Evolutionary conservation across 2,113 vertebrate species (phyloP).

Genomic region (Ascaphus truei): DNA sequence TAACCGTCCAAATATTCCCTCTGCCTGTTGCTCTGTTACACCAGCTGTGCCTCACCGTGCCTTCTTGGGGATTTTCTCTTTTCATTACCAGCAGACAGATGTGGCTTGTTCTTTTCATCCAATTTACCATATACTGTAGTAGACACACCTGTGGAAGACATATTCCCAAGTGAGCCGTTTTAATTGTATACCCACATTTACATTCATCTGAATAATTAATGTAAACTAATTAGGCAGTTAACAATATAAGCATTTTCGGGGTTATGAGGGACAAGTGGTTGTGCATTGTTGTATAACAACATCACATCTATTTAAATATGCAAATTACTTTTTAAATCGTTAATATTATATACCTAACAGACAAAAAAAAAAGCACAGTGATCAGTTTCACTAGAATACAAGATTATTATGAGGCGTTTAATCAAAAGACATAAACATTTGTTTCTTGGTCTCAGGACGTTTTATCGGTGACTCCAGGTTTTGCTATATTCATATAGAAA

Average conservation of each 20-base stretch:
- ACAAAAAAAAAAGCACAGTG: neutral
- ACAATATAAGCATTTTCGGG: slow-evolving; percentile 12
- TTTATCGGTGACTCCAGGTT: too few relatives aligned
- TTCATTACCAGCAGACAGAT: slow-evolving; percentile 35
- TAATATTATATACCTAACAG: slow-evolving; percentile 17
- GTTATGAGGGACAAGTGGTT: slow-evolving; percentile 14
- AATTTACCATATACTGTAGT: slow-evolving; percentile 35
- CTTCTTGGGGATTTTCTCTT: slow-evolving; percentile 36
- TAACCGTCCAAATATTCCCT: neutral
- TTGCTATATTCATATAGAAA: too few relatives aligned
- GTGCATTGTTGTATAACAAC: neutral
- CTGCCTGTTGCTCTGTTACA: neutral
- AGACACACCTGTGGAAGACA: slow-evolving; percentile 35
- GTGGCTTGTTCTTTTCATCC: slow-evolving; percentile 33
- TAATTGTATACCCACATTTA: slow-evolving; percentile 13
- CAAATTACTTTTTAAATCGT: neutral
- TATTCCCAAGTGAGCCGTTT: slow-evolving; percentile 32
- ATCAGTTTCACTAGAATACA: too few relatives aligned
- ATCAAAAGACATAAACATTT: too few relatives aligned
- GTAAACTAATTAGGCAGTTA: slow-evolving; percentile 18
- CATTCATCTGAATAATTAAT: slow-evolving; percentile 36
- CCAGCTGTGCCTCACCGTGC: slow-evolving; percentile 22
- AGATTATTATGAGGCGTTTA: too few relatives aligned
- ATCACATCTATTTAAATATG: neutral
- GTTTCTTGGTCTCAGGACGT: too few relatives aligned